Base-by-base conservation (phyloP, 2,797 vertebrate species). In the Propithecus perrieri region DNA sequence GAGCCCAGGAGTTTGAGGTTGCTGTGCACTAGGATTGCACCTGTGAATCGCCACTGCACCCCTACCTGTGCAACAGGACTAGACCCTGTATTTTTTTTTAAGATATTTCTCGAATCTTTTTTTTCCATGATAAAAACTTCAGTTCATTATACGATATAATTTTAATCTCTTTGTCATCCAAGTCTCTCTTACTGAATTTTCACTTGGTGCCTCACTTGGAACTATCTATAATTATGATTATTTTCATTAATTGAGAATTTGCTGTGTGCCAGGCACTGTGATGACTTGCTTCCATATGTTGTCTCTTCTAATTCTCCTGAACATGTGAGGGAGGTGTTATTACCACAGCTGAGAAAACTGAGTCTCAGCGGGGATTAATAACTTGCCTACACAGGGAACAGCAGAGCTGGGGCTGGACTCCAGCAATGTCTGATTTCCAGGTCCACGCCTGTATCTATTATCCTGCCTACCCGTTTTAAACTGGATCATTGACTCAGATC, bases 401-500 rank as follows among this genome's bases (percentile, higher is more conserved):
- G 17, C 38, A 18, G 50, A 48, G 22, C 63, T n/a, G 63, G 89
- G 43, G 9, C 18, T 86, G n/a, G 43, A 50, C 53, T 33, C 38
- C 33, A 72, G 81, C 59, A 80, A 30, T 20, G 13, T 35, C 84
- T 17, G 41, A n/a, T 48, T 43, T 59, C 59, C 18, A 15, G 50
- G 24, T 10, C 57, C 20, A 4, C 2, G 4, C 10, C 20, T 67
- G 9, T 2, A 11, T 38, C 63, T 61, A 3, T 48, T 2, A 0
- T 1, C 4, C 38, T 12, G 7, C 41, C 71, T 55, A 41, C 28
- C 46, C 18, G 12, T 43, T 75, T 22, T 33, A 57, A 24, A 78
- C 1, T 1, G 65, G 24, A 13, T 53, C n/a, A 17, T 50, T 50
- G 35, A 12, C 46, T 89, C 38, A 20, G 55, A 30, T 24, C 24